phyloP scores from a whole-genome alignment of 1,140 invertebrate genomes.

The Colletes gigas region DNA sequence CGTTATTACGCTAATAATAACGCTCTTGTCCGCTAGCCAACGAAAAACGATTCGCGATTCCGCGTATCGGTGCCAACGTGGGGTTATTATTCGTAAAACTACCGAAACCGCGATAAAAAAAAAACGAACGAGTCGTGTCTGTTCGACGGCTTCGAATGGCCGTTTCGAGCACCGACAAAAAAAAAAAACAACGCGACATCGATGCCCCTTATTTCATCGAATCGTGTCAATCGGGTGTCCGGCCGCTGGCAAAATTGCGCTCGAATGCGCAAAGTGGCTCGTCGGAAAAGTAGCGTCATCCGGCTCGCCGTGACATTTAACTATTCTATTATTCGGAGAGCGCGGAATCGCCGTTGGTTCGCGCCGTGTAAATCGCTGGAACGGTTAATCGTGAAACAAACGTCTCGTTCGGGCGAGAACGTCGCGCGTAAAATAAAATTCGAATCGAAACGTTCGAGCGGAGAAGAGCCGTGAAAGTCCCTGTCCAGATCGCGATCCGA shows the following conservation, averaged over 20 bases:
- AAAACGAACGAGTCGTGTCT: neutral
- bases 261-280: slow-evolving; percentile 13
- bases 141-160: slow-evolving; percentile 1
- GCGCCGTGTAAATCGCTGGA: neutral
- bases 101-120: neutral
- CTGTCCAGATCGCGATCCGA: neutral
- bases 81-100: neutral
- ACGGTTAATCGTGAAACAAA: neutral
- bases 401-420: neutral
- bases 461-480: too few relatives aligned
- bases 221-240: neutral
- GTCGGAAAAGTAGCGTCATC: slow-evolving; percentile 1
- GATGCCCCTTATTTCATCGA: slow-evolving; percentile 15
- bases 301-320: slow-evolving; percentile 18
- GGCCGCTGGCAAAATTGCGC: neutral
- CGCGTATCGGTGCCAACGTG: too few relatives aligned
- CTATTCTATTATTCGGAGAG: neutral
- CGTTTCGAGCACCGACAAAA: neutral
- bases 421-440: too few relatives aligned
- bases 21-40: neutral
- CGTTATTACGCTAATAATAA: neutral
- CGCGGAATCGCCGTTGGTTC: neutral
- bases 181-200: neutral
- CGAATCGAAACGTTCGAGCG: too few relatives aligned
- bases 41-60: neutral